A percentile compares a stretch with the other conserved stretches of the same genome.
Evolutionary conservation across 2,888 invertebrate species (phyloP).

Genomic region (Polydrusus tereticollis): DNA sequence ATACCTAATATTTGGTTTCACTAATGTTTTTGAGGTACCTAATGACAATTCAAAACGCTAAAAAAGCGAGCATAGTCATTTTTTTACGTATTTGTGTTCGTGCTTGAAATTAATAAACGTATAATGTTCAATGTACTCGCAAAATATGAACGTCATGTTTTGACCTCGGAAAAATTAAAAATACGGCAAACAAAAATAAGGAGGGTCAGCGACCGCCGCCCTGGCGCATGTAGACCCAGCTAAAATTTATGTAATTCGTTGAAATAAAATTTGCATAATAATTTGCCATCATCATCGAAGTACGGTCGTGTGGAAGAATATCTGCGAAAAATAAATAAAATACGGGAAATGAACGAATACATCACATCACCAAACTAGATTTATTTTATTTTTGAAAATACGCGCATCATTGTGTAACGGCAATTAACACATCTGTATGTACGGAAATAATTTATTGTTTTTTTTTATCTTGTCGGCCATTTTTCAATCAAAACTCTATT

Average conservation of each 20-base stretch:
- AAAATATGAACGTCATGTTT: not conserved
- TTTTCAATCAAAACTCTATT: conserved; percentile 15
- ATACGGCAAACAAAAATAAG: conserved; percentile 15
- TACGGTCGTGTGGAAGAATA: not conserved
- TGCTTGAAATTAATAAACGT: not conserved
- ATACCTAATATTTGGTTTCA: no score
- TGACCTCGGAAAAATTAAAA: conserved; percentile 19
- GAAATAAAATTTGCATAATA: conserved; percentile 19
- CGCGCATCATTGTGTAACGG: no score
- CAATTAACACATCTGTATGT: not conserved
- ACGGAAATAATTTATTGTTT: not conserved
- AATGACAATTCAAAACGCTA: not conserved
- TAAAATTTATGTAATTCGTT: conserved; percentile 19
- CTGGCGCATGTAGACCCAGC: conserved; percentile 7
- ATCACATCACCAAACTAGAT: not conserved
- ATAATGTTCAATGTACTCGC: conserved; percentile 5
- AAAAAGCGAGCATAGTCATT: not conserved
- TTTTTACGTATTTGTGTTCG: not conserved
- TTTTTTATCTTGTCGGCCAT: not conserved
- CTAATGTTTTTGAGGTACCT: no score
- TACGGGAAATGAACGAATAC: not conserved
- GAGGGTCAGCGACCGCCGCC: conserved; percentile 6
- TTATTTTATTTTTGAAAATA: no score
- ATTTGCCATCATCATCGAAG: not conserved
- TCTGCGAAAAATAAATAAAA: not conserved